Base-by-base conservation (phyloP, 1,140 invertebrate species). In the Drosophila malerkotliana region DNA sequence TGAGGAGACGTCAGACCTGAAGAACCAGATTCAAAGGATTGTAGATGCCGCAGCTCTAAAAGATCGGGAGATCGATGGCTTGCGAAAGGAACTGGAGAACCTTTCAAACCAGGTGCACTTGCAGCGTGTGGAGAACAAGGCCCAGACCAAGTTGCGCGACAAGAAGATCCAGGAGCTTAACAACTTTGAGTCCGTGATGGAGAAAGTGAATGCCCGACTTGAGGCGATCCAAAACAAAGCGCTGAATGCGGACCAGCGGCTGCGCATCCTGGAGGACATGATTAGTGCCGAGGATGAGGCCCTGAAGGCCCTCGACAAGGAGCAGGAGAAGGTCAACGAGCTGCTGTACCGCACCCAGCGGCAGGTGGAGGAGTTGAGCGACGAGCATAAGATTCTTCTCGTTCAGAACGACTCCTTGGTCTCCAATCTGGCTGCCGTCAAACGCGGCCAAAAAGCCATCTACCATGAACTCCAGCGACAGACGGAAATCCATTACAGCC, bases 211-310 rank as follows among this genome's bases (percentile, higher is more conserved):
- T 21, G 59, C 47, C 3, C 78, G 91, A 7, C 39, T 84, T 6
- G 57, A 63, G 8, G 41, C 73, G 0, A 71, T 92, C 15, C 55
- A 77, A 37, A 72, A 82, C 18, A 90, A 90, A 24, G 79, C 82
- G 10, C 49, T 78, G 9, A 78, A 79, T 52, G 85, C 90, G 8
- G 75, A 83, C 41, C 77, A 92, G 54, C 76, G 91, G 0, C 52
- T 92, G 10, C 76, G 75, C 12, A 88, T 91, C 15, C 59, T 92
- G 0, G 91, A 92, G 10, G 91, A 92, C 49, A 77, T 92, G 76
- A 84, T 90, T 51, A 76, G 85, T 51, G 52, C 53, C 0, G 90
- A 90, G 54, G 52, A 90, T 28, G 53, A 58, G 4, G 71, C 69
- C 1, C 64, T 85, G 2, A 60, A 44, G 12, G 52, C 75, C 5